Percentiles rank a stretch among this genome's conserved stretches.
Conservation (phyloP, 2,797 vertebrate genomes). For the Chelmon rostratus region DNA sequence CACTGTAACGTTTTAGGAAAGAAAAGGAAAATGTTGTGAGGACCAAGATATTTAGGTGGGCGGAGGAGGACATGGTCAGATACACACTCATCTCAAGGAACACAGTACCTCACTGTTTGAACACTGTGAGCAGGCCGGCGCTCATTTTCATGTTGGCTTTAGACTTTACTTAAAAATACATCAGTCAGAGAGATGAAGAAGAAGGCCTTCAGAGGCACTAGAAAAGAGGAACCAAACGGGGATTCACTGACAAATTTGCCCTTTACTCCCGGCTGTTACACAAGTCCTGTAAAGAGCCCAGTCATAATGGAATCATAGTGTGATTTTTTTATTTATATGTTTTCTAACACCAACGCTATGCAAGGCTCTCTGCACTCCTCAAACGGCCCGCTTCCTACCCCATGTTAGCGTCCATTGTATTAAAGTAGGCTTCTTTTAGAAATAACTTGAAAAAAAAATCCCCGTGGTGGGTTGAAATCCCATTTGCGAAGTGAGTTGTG, state of each 20-base stretch:
- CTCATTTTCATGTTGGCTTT: conserved; percentile 62
- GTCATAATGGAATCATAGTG: conserved; percentile 49
- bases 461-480: conserved; percentile 72
- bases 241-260: conserved; percentile 70
- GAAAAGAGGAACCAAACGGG: conserved; percentile 61
- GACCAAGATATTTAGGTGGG: conserved; percentile 4
- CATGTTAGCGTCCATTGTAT: conserved; percentile 45
- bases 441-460: conserved; percentile 21
- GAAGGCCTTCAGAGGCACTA: conserved; percentile 51
- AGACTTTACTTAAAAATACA: conserved; percentile 71
- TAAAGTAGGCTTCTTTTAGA: conserved; percentile 55
- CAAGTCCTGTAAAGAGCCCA: conserved; percentile 57
- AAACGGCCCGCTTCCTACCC: conserved; percentile 41
- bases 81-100: conserved; percentile 42
- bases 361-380: conserved; percentile 35
- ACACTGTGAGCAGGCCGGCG: conserved; percentile 29
- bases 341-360: conserved; percentile 45
- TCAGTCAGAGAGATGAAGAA: conserved; percentile 68
- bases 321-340: conserved; percentile 38
- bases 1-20: neutral
- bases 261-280: conserved; percentile 67
- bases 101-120: conserved; percentile 41
- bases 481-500: conserved; percentile 65
- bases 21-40: neutral
- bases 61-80: conserved; percentile 18